phyloP scores from a whole-genome alignment of 2,797 vertebrate species.

The Rhinatrema bivittatum region DNA sequence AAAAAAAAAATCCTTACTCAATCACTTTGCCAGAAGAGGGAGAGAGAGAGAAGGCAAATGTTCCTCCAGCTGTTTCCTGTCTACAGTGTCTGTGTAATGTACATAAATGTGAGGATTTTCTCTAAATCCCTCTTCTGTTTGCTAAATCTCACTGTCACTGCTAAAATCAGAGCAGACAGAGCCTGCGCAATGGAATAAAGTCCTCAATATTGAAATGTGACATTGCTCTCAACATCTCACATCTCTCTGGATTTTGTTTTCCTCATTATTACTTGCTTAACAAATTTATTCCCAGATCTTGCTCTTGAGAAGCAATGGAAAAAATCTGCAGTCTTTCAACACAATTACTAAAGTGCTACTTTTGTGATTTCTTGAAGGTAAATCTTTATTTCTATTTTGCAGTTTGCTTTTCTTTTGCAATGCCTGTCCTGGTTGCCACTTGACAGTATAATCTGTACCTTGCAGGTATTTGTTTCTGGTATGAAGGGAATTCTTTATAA shows the following conservation, averaged over 20 bases:
- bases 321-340: constrained; percentile 86
- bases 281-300: constrained; percentile 94
- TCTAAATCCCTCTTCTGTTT: constrained; percentile 99
- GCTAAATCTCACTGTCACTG: constrained; percentile 97
- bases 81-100: constrained; percentile 98
- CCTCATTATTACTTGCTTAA: constrained; percentile 97
- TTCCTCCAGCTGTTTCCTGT: constrained; percentile 99
- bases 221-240: constrained; percentile 90
- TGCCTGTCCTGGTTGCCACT: constrained; percentile 35
- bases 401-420: constrained; percentile 53
- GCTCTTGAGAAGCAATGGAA: constrained; percentile 90
- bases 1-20: constrained; percentile 98
- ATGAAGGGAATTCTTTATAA: constrained; percentile 56
- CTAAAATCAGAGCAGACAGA: constrained; percentile 85
- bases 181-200: constrained; percentile 99
- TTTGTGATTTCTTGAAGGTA: constrained; percentile 99
- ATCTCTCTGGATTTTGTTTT: constrained; percentile 86
- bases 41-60: constrained; percentile 88
- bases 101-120: constrained; percentile 99
- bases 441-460: too few relatives aligned
- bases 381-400: constrained; percentile 80
- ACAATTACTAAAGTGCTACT: constrained; percentile 90
- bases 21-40: constrained; percentile 96
- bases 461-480: too few relatives aligned
- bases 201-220: constrained; percentile 99